Percentiles rank a stretch among this genome's conserved stretches.
These are phyloP conservation scores for Tauraco hartlaubi DNA, from an alignment of 2,797 vertebrate species.

Conservation along the genomic window DNA sequence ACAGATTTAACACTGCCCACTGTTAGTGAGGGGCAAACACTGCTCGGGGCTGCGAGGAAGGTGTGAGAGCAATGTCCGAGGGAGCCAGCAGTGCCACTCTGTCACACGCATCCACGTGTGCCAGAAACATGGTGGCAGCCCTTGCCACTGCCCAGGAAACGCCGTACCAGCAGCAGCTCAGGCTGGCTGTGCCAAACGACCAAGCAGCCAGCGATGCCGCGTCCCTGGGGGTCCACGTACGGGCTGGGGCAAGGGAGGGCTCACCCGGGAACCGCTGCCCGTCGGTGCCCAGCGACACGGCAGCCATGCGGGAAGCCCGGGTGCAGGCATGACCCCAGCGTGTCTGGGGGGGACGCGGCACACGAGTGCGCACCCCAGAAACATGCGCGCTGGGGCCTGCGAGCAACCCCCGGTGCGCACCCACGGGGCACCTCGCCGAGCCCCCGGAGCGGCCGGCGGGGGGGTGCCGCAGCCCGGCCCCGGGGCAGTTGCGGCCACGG, in stretches of 20 bases:
- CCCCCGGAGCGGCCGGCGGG: neutral
- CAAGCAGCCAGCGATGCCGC: fast-evolving
- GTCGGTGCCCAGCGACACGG: fast-evolving
- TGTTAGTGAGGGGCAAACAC: neutral
- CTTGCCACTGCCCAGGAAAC: neutral
- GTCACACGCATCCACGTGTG: fast-evolving
- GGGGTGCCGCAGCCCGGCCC: neutral
- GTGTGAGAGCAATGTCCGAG: fast-evolving
- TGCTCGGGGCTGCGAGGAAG: neutral
- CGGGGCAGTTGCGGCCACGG: neutral
- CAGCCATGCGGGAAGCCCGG: fast-evolving
- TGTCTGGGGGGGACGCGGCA: fast-evolving
- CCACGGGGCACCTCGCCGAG: neutral
- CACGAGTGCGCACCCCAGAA: fast-evolving
- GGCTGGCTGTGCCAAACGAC: neutral
- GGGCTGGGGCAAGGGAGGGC: neutral
- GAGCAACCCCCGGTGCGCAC: fast-evolving
- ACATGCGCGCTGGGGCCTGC: fast-evolving
- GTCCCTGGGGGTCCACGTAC: fast-evolving
- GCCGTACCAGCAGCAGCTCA: fast-evolving
- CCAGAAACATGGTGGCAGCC: fast-evolving
- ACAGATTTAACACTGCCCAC: neutral
- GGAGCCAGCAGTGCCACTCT: neutral
- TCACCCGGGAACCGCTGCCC: fast-evolving
- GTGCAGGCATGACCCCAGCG: fast-evolving